phyloP scores from a whole-genome alignment of 1,140 invertebrate genomes.

The Paramacrobiotus metropolitanus region DNA sequence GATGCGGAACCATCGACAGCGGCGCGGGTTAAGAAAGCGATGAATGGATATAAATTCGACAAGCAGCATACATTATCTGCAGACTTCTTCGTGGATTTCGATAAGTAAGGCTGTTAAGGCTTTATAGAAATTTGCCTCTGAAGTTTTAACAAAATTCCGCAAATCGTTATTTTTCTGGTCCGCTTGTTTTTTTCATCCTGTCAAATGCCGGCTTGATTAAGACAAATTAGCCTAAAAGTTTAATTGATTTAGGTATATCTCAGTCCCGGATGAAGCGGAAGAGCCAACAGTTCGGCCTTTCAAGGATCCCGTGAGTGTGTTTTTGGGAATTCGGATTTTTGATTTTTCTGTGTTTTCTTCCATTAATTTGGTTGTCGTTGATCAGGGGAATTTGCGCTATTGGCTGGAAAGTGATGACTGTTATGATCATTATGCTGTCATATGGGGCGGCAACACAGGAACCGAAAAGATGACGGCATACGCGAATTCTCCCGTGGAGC shows the following conservation, averaged over 20 bases:
- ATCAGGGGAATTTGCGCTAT: slow-evolving; percentile 61
- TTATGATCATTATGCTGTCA: slow-evolving; percentile 78
- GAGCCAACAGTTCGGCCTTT: slow-evolving; percentile 63
- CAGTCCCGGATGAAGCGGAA: slow-evolving; percentile 75
- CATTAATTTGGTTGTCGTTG: slow-evolving; percentile 9
- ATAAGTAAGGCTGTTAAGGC: slow-evolving; percentile 43
- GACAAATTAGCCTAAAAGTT: too few species aligned
- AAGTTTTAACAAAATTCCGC: too few species aligned
- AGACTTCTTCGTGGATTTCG: slow-evolving; percentile 86
- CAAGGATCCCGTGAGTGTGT: slow-evolving; percentile 30
- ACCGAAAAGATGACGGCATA: slow-evolving; percentile 58
- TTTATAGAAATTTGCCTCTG: too few species aligned
- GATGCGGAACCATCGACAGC: too few species aligned
- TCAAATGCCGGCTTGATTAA: too few species aligned
- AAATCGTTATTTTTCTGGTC: too few species aligned
- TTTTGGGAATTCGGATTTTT: not conserved
- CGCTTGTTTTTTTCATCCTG: too few species aligned
- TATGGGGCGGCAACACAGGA: slow-evolving; percentile 36
- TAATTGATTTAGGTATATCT: slow-evolving; percentile 54
- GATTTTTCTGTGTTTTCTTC: slow-evolving; percentile 20
- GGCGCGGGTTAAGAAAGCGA: slow-evolving; percentile 53
- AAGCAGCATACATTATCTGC: slow-evolving; percentile 84
- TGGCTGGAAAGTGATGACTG: slow-evolving; percentile 69
- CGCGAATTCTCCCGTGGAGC: slow-evolving; percentile 69
- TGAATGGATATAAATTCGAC: slow-evolving; percentile 84